Conservation (phyloP, 1,140 invertebrate species). For the Orchestia grillus region DNA sequence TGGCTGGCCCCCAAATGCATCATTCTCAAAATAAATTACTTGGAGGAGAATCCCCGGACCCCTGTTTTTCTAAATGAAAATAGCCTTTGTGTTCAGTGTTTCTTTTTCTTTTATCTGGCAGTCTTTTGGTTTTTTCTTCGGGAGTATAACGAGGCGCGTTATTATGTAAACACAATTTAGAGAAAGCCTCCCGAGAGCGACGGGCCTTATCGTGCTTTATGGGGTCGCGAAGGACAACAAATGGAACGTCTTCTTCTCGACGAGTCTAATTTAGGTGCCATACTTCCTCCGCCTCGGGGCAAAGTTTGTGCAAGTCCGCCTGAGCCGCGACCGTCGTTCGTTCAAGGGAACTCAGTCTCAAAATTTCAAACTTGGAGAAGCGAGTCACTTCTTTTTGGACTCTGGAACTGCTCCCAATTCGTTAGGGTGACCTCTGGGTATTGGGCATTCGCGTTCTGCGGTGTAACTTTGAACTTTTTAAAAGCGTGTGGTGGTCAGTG, state of each 20-base stretch:
- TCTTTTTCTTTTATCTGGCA: neutral
- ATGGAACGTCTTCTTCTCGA: conserved; percentile 25
- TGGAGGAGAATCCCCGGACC: neutral
- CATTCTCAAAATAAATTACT: neutral
- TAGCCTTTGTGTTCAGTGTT: neutral
- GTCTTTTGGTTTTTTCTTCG: neutral
- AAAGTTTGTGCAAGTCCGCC: conserved; percentile 12
- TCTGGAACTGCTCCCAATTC: no score
- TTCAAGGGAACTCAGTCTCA: neutral
- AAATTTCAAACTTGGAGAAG: neutral
- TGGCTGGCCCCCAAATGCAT: neutral
- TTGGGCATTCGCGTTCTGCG: no score
- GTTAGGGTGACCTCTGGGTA: no score
- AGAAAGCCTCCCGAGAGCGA: neutral
- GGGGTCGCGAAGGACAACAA: conserved; percentile 32
- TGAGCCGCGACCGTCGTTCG: neutral
- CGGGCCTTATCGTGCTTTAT: neutral
- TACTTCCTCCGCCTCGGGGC: neutral
- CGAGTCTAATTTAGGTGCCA: conserved; percentile 28
- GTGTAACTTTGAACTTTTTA: no score
- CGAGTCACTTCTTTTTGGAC: neutral
- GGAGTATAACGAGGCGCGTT: neutral
- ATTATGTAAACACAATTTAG: conserved; percentile 46
- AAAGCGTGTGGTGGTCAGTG: no score
- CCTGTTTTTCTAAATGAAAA: neutral